Base-by-base conservation (phyloP, 1,140 invertebrate genomes). In the Penaeus indicus region DNA sequence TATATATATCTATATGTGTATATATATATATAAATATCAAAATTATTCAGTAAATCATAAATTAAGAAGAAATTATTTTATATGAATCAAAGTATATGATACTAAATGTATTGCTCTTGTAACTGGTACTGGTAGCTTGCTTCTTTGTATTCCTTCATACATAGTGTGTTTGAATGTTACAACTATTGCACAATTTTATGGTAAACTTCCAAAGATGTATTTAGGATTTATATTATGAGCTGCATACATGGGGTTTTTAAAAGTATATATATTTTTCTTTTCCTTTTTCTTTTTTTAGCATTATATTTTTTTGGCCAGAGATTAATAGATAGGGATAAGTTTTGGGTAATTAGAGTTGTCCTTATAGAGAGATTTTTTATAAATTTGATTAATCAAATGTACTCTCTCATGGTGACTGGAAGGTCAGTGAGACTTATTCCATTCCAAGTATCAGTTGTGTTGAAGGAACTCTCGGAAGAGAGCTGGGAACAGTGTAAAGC, bases 41-140 rank as follows among this genome's bases (percentile, higher is more conserved):
- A 83, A 83, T 83, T 60, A 83, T 83, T 63, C 60, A 82, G 80
- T 62, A 62, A 25, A 82, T 62, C 21, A n/a, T 63, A 82, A 82
- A 38, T 25, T 21, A 72, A 64, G 42, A 62, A n/a, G 62, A 86
- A 63, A 86, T 80, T 80, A 86, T 80, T 86, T 80, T 85, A 85
- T 80, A 86, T 86, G 62, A 86, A 79, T 86, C 77, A 86, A 86
- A 80, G 77, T 85, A 86, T 72, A 72, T 80, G 18, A 80, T 86
- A 63, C 32, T 80, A 77, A 79, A 80, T 86, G 84, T 78, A 79
- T 84, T 77, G 72, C 61, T 64, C 27, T 80, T 86, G 75, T 86
- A 78, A 42, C 38, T 86, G 85, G 85, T 80, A 86, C 47, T 79
- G 77, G 77, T 86, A 80, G 85, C 27, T 79, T 78, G 85, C 85